phyloP scores from a whole-genome alignment of 2,113 vertebrate genomes.

The Labrus mixtus region DNA sequence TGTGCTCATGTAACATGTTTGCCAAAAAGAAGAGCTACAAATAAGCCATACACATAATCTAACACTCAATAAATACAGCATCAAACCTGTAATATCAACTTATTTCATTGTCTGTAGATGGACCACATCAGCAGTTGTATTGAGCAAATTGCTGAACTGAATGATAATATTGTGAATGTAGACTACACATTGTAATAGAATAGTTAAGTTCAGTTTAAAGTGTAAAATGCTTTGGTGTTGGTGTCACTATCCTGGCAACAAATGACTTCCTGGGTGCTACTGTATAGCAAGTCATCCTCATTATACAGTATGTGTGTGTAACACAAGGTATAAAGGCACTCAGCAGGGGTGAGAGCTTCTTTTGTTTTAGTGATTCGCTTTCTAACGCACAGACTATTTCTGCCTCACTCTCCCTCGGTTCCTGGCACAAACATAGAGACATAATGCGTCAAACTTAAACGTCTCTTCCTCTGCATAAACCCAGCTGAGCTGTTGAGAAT shows the following conservation, averaged over 20 bases:
- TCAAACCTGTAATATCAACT: background rate
- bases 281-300: background rate
- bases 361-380: constrained; percentile 45
- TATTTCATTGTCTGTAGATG: background rate
- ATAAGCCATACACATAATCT: background rate
- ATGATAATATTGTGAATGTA: no score
- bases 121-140: background rate
- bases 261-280: background rate
- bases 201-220: background rate
- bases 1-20: no score
- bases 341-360: constrained; percentile 20
- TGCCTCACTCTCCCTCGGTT: constrained; percentile 28
- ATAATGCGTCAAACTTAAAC: constrained; percentile 56
- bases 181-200: no score
- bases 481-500: constrained; percentile 39
- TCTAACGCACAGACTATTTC: constrained; percentile 41
- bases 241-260: background rate
- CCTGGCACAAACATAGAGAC: constrained; percentile 52
- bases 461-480: constrained; percentile 52
- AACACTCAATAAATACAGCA: background rate
- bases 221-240: background rate
- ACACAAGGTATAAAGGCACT: background rate
- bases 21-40: background rate
- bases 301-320: background rate
- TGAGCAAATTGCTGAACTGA: no score